Evolutionary conservation across 2,888 invertebrate species (phyloP), one percentile per base, ranked within the genome.

Genomic region (Watsonalla binaria): DNA sequence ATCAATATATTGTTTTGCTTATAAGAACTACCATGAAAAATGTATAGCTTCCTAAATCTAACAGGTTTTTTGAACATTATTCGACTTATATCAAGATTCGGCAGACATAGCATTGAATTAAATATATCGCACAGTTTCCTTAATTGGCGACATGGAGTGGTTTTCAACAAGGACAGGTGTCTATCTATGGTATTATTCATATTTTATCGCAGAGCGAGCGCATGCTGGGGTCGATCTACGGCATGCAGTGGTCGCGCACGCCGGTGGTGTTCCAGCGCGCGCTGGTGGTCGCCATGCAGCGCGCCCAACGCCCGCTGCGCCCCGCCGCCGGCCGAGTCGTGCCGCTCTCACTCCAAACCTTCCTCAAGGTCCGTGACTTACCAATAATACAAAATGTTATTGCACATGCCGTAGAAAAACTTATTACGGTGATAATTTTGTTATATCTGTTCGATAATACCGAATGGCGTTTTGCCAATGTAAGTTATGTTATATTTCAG

Each of bases 271-370:
- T 78, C 73, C 70, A 71, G 62, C 78, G 82, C 72, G 57, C 75
- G 63, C 74, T 92, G 68, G 61, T 90, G 58, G 74, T 91, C 67
- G 73, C 88, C 56, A 84, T 92, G 89, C 77, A 78, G 67, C 80
- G 90, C 62, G 84, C 88, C 52, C 78, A 82, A 60, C 82, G 83
- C 13, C 90, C 92, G 53, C 81, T 92, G 62, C 84, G 84, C 33
- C 82, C 91, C 56, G 81, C 80, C 65, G 92, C 92, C 56, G 90
- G 86, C 0, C 82, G 74, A 61, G 76, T 92, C 60, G 83, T 92
- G 51, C 82, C 89, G 47, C 84, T 92, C 48, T 92, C 92, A 0
- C 79, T 92, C 14, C 80, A 85, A 53, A 91, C 92, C 11, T 92
- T 91, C 64, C 71, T 90, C 45, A 84, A 84, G 77, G 92, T 92